Evolutionary conservation across 2,888 invertebrate genomes (phyloP), one percentile per base, ranked within the genome.

Genomic region (Synergus umbraculus): DNA sequence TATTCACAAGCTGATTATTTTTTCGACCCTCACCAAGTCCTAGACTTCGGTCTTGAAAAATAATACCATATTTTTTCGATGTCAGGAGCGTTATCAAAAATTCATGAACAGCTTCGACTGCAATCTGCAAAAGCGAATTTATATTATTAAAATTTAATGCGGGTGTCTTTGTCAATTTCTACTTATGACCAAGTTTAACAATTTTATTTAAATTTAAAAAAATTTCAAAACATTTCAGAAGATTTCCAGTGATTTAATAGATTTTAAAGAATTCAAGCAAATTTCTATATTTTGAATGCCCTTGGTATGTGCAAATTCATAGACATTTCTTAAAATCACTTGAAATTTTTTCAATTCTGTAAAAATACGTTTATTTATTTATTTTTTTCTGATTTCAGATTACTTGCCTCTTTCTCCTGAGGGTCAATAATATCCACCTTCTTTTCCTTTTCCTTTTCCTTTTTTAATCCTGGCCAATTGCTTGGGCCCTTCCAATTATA

Each of bases 401-500:
- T 54, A 64, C 37, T 76, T 85, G 89, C 91, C 54, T 93, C 90
- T 85, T 93, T 93, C 67, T 93, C 93, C n/a, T 91, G 86, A 80
- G 90, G 87, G 85, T 93, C 88, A 4, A 90, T 85, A 41, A 81
- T 44, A 49, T 85, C 87, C 67, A 78, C 81, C 2, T 89, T 88
- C 78, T 90, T 92, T 37, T 88, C 90, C 0, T 92, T 92, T 37
- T 88, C 90, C 0, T 92, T 89, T 77, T 37, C 65, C 79, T 81
- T 83, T 10, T 73, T 73, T 54, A 73, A 29, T 69, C 79, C 82
- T 1, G 86, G 79, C 87, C 93, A 92, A 29, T 92, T 93, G 12
- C 92, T 93, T 0, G 96, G 96, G 0, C 96, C 96, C 87, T 94
- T 95, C 97, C 97, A 97, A 84, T 95, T 94, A 85, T 96, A 97